These are phyloP conservation scores for Deroplatys truncata DNA, from an alignment of 2,888 invertebrate species.

Conservation along the genomic window DNA sequence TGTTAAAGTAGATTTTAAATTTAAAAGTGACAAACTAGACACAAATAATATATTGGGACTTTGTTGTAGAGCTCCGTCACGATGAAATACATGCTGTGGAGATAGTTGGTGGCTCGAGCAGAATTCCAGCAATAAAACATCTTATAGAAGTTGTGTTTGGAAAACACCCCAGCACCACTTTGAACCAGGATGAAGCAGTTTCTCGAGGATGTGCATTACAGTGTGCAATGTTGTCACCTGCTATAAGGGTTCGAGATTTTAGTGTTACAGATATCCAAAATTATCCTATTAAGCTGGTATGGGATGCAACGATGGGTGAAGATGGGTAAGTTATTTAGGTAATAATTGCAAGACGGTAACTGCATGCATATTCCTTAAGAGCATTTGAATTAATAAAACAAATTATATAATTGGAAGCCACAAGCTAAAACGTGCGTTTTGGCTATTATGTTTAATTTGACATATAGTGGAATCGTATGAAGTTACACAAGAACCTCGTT, in stretches of 20 bases:
- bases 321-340: constrained; percentile 48
- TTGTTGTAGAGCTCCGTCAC: constrained; percentile 60
- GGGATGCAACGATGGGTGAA: constrained; percentile 66
- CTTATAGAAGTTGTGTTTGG: constrained; percentile 84
- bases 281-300: constrained; percentile 79
- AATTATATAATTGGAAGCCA: neutral
- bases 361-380: neutral
- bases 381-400: neutral
- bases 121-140: constrained; percentile 89
- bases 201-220: constrained; percentile 92
- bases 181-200: constrained; percentile 98
- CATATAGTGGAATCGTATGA: too few species aligned
- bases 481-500: too few species aligned
- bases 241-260: constrained; percentile 95
- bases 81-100: constrained; percentile 94
- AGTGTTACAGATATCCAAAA: constrained; percentile 88
- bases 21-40: too few species aligned
- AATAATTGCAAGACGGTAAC: neutral
- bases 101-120: constrained; percentile 91
- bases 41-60: too few species aligned
- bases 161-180: constrained; percentile 85
- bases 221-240: constrained; percentile 96
- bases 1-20: too few species aligned
- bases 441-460: too few species aligned
- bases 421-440: too few species aligned